Percentiles rank a stretch among this genome's conserved stretches.
Conservation (phyloP, 2,797 vertebrate genomes). For the Kryptopterus vitreolus region DNA sequence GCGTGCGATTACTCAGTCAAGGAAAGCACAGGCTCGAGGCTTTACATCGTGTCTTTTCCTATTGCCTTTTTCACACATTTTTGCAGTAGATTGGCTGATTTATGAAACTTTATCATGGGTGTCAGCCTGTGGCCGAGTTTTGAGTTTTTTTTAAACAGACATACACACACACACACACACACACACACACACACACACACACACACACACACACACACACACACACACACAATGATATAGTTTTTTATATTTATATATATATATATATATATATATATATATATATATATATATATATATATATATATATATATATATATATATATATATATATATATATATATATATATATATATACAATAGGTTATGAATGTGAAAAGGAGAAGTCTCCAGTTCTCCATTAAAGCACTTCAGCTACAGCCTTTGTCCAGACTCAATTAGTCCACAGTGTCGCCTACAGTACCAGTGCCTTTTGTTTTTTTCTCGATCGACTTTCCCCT, state of each 20-base stretch:
- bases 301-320: too few relatives aligned
- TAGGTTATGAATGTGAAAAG: constrained; percentile 48
- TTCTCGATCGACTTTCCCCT: background rate
- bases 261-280: too few relatives aligned
- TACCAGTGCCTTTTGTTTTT: background rate
- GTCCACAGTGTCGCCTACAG: constrained; percentile 32
- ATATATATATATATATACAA: background rate
- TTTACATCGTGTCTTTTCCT: background rate
- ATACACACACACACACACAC: constrained; percentile 31
- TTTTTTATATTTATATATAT: too few relatives aligned
- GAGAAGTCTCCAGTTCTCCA: constrained; percentile 47
- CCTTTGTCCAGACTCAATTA: constrained; percentile 40
- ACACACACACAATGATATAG: constrained; percentile 13
- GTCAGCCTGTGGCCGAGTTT: constrained; percentile 14
- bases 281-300: too few relatives aligned
- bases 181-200: constrained; percentile 30
- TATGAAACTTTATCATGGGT: constrained; percentile 39
- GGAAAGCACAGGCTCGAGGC: background rate
- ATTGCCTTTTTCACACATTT: background rate
- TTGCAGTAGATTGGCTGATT: constrained; percentile 33
- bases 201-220: constrained; percentile 33
- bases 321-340: too few relatives aligned
- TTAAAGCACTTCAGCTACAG: constrained; percentile 43
- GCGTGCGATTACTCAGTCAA: constrained; percentile 8
- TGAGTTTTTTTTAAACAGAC: too few relatives aligned